Evolutionary conservation across 2,888 invertebrate species (phyloP), one percentile per base, ranked within the genome.

Genomic region (Adelphocoris suturalis): DNA sequence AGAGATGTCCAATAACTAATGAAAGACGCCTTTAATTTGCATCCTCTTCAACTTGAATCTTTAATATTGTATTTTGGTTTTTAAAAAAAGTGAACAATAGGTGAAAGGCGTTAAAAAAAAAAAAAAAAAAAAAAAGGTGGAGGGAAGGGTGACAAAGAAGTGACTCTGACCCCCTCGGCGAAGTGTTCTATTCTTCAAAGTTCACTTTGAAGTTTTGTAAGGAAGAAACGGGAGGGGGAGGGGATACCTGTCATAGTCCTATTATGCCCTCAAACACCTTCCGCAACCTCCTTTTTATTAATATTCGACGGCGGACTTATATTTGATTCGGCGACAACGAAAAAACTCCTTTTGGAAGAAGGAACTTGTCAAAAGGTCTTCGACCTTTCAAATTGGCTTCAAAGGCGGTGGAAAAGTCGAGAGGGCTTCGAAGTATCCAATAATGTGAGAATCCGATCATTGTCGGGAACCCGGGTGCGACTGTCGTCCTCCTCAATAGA

Each of bases 81-180:
- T 16, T n/a, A 57, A 57, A 57, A 16, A n/a, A 57, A n/a, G n/a
- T 14, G 47, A 81, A 19, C 85, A 61, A 85, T 27, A 27, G 68
- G 86, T 12, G 47, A 61, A 86, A 19, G 57, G 28, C 61, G 52
- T 61, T 52, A 13, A 82, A 82, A 27, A 52, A n/a, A 28, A 27
- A 48, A 48, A 46, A 37, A 46, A 37, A 46, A 47, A 47, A 48
- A 9, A 28, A 92, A 92, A 92, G 92, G n/a, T n/a, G 91, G 92
- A 92, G 92, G 92, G 92, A 92, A 92, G 92, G 92, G 92, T 57
- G 55, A 55, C 85, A 57, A 85, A 85, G 85, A 85, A 57, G 57
- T 28, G 16, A 27, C 61, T 52, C 85, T 85, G 61, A 57, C 85
- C 85, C 61, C 61, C 23, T 9, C 4, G 13, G 46, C 68, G 76